Percentiles rank a stretch among this genome's conserved stretches.
These are phyloP conservation scores for Lucilia sericata DNA, from an alignment of 1,140 invertebrate genomes.

Conservation along the genomic window DNA sequence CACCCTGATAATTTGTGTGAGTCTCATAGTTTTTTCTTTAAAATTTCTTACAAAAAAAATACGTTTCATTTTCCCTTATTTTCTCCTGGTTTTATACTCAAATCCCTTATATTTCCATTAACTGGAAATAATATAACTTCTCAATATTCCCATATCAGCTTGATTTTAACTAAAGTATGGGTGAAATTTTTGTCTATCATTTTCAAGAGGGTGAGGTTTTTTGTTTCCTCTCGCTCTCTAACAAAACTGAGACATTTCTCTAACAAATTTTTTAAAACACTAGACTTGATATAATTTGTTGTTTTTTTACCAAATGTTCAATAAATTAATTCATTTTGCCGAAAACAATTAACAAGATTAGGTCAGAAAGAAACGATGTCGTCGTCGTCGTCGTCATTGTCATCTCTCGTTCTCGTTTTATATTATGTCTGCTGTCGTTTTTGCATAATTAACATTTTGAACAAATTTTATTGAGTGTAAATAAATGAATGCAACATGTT, in stretches of 20 bases:
- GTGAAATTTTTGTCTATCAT: neutral
- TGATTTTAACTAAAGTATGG: neutral
- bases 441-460: neutral
- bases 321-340: slow-evolving; percentile 38
- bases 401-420: neutral
- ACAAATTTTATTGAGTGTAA: slow-evolving; percentile 24
- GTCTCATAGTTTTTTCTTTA: neutral
- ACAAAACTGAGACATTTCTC: neutral
- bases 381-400: neutral
- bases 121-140: neutral
- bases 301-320: neutral
- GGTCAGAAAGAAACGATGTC: slow-evolving; percentile 32
- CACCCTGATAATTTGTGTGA: slow-evolving; percentile 18
- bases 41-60: slow-evolving; percentile 4
- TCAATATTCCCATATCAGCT: neutral
- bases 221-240: neutral
- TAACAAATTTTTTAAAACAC: neutral
- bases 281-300: neutral
- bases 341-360: slow-evolving; percentile 41
- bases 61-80: neutral
- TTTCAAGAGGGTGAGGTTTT: neutral
- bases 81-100: slow-evolving; percentile 16
- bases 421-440: neutral
- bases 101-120: slow-evolving; percentile 34
- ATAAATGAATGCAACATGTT: slow-evolving; percentile 1